Conservation (phyloP, 37 sponge, comb jelly and placozoan genomes). For the Halisarca cf. caerulea region DNA sequence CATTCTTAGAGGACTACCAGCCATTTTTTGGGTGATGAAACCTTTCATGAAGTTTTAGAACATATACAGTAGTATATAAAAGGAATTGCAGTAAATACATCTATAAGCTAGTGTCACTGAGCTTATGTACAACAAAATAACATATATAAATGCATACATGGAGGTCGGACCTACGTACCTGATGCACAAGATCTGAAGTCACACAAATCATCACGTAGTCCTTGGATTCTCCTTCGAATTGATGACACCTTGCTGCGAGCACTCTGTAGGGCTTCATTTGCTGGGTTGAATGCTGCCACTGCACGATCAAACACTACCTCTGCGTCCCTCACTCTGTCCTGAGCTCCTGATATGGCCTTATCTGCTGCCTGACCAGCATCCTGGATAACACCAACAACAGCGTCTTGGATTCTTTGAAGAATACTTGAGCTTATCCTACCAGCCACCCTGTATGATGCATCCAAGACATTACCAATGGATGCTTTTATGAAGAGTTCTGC, state of each 20-base stretch:
- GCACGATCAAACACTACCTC: conserved; percentile 14
- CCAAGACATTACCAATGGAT: not conserved
- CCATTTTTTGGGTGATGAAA: no score
- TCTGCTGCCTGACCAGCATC: conserved; percentile 14
- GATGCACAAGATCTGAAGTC: not conserved
- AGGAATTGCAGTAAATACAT: no score
- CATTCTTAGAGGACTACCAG: no score
- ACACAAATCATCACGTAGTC: not conserved
- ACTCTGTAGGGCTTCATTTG: not conserved
- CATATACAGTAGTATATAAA: no score
- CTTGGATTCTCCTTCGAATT: not conserved
- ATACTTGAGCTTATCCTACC: conserved; percentile 8
- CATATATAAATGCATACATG: no score
- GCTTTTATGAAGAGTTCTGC: not conserved
- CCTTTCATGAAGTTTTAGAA: no score
- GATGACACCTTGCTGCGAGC: not conserved
- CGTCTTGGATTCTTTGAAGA: not conserved
- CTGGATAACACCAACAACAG: not conserved
- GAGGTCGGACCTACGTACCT: no score
- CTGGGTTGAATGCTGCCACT: not conserved
- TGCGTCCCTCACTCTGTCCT: not conserved
- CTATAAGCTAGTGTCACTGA: no score
- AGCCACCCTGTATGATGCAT: not conserved
- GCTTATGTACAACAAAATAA: no score
- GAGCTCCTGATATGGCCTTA: not conserved